A percentile compares a stretch with the other conserved stretches of the same genome.
phyloP scores from a whole-genome alignment of 1,140 invertebrate species.

The Pissodes strobi region DNA sequence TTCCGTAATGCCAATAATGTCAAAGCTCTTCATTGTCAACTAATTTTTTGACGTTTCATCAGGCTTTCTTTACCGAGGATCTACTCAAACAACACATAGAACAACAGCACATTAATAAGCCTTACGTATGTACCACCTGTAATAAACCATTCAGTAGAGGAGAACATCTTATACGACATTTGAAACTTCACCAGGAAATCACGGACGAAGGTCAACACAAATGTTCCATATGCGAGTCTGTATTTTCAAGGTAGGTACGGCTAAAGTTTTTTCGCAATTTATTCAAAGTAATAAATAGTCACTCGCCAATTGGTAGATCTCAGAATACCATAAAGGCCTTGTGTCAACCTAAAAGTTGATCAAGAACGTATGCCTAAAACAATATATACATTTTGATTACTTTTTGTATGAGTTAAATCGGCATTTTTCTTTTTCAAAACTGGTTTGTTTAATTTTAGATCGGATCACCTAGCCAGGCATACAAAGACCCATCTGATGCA shows the following conservation, averaged over 20 bases:
- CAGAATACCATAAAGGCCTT: too few relatives aligned
- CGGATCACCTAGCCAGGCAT: slow-evolving; percentile 51
- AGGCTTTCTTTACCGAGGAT: slow-evolving; percentile 52
- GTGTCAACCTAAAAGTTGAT: too few relatives aligned
- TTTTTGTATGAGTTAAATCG: too few relatives aligned
- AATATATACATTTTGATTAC: too few relatives aligned
- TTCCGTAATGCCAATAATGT: too few relatives aligned
- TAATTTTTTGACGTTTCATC: slow-evolving; percentile 7
- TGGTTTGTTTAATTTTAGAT: slow-evolving; percentile 46
- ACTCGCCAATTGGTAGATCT: too few relatives aligned
- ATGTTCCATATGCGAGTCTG: slow-evolving; percentile 53
- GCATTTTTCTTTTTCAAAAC: too few relatives aligned
- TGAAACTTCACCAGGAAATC: slow-evolving; percentile 49
- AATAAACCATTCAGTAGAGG: slow-evolving; percentile 55
- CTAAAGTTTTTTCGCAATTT: too few relatives aligned
- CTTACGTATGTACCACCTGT: slow-evolving; percentile 65
- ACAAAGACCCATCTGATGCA: slow-evolving; percentile 53
- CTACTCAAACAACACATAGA: slow-evolving; percentile 63
- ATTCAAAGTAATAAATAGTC: too few relatives aligned
- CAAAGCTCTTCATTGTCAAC: too few relatives aligned
- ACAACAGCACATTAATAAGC: slow-evolving; percentile 68
- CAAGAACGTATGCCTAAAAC: too few relatives aligned
- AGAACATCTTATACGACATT: slow-evolving; percentile 57
- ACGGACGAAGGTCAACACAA: slow-evolving; percentile 45
- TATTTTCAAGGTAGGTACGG: slow-evolving; percentile 48